These are phyloP conservation scores for Agrotis clavis DNA, from an alignment of 2,888 invertebrate species.

Conservation along the genomic window DNA sequence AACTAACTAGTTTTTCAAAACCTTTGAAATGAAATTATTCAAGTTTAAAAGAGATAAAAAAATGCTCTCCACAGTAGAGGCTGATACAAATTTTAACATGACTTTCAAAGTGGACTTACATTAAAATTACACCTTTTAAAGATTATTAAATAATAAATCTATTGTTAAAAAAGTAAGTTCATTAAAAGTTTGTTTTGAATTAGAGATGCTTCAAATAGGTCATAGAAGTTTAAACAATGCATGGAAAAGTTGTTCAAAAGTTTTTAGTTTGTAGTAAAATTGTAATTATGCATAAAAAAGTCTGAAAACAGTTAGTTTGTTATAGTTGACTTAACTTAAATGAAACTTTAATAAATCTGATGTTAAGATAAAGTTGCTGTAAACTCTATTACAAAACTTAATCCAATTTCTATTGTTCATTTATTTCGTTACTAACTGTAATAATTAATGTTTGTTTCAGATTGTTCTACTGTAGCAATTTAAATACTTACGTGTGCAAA, in stretches of 20 bases:
- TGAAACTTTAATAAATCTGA: slow-evolving; percentile 25
- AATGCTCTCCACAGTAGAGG: slow-evolving; percentile 11
- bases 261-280: slow-evolving; percentile 4
- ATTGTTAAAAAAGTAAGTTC: slow-evolving; percentile 18
- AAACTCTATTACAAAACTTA: slow-evolving; percentile 21
- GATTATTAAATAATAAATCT: not conserved
- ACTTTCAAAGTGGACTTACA: slow-evolving; percentile 30
- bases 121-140: not conserved
- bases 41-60: slow-evolving; percentile 5
- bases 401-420: slow-evolving; percentile 29
- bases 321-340: not conserved
- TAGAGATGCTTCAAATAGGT: slow-evolving; percentile 13
- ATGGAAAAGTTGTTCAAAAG: not conserved
- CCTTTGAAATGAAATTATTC: not conserved
- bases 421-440: slow-evolving; percentile 30
- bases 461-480: slow-evolving; percentile 24
- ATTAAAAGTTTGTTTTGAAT: slow-evolving; percentile 29
- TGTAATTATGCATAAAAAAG: not conserved
- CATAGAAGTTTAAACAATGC: slow-evolving; percentile 9
- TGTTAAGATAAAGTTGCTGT: slow-evolving; percentile 16
- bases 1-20: not conserved
- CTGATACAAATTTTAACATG: not conserved
- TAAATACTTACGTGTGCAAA: slow-evolving; percentile 7
- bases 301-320: not conserved
- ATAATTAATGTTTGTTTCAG: slow-evolving; percentile 33